phyloP scores from a whole-genome alignment of 2,797 vertebrate genomes.

The Pantherophis alleghaniensis region DNA sequence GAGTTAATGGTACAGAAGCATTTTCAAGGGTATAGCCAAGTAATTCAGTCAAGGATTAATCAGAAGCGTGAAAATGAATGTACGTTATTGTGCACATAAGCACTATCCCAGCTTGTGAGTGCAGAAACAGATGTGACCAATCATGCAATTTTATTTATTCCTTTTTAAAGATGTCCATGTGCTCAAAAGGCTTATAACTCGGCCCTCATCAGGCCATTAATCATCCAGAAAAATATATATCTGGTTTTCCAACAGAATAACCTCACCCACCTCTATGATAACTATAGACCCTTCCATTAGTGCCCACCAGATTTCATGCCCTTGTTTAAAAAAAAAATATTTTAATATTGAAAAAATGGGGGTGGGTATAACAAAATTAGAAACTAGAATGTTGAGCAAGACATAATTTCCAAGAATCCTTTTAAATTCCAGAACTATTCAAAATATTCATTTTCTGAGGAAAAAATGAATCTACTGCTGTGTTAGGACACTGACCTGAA shows the following conservation, averaged over 20 bases:
- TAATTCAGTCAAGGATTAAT: not conserved
- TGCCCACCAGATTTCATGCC: not conserved
- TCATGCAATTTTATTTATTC: not conserved
- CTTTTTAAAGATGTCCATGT: not conserved
- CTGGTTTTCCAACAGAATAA: not conserved
- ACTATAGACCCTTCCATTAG: not conserved
- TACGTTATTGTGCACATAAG: not conserved
- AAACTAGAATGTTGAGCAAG: not conserved
- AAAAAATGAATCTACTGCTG: not conserved
- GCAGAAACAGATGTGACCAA: not conserved
- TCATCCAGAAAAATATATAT: not conserved
- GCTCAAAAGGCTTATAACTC: not conserved
- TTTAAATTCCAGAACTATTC: not conserved
- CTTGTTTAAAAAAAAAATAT: not conserved
- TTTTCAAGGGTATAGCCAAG: not conserved
- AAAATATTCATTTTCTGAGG: not conserved
- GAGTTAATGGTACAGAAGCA: not conserved
- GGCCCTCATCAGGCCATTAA: not conserved
- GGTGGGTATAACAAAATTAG: not conserved
- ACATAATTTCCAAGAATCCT: not conserved
- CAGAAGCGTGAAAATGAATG: not conserved
- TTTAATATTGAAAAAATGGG: not conserved
- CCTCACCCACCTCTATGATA: not conserved
- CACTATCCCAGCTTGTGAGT: not conserved
- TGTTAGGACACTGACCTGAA: not conserved